Evolutionary conservation across 1,140 invertebrate species (phyloP).

Genomic region (Limonius californicus): DNA sequence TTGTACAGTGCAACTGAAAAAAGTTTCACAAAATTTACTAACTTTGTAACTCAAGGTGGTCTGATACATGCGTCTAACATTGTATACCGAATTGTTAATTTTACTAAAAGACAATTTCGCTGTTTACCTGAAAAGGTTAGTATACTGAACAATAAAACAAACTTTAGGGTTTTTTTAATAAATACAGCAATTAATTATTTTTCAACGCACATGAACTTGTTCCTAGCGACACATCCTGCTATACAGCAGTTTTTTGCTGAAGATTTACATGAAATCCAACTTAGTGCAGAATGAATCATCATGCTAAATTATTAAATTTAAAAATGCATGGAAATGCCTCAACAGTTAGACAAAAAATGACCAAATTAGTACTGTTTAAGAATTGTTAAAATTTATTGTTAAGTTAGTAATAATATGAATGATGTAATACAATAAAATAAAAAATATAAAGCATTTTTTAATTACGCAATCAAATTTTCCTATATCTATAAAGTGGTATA

Average conservation of each 20-base stretch:
- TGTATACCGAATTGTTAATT: neutral
- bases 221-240: neutral
- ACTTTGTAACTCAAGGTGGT: neutral
- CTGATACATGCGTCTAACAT: neutral
- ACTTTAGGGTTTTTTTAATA: neutral
- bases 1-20: too few relatives aligned
- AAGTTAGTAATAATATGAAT: too few relatives aligned
- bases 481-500: too few relatives aligned
- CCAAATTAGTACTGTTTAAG: neutral
- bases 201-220: neutral
- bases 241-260: neutral
- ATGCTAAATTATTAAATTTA: neutral
- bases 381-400: neutral
- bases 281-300: neutral
- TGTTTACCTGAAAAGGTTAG: too few relatives aligned
- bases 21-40: too few relatives aligned
- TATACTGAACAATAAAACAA: neutral
- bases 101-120: neutral
- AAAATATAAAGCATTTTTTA: too few relatives aligned
- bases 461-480: too few relatives aligned
- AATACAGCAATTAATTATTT: neutral
- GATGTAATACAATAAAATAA: too few relatives aligned
- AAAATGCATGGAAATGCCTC: neutral
- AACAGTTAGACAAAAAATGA: neutral
- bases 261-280: neutral